These are phyloP conservation scores for Gambusia yucatana DNA, from an alignment of 2,797 vertebrate genomes.

Conservation along the genomic window DNA sequence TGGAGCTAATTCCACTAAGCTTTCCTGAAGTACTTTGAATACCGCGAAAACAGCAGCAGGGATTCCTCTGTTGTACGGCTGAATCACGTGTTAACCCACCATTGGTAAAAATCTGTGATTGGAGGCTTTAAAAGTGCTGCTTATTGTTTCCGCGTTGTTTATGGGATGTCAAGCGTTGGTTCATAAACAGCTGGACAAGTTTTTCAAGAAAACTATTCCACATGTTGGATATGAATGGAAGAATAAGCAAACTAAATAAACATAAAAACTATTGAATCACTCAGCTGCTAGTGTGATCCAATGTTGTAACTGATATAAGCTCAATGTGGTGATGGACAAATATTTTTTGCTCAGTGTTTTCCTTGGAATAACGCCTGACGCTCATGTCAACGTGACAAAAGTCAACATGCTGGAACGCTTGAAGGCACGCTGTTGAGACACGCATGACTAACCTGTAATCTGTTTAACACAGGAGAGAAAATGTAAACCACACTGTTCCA, in stretches of 20 bases:
- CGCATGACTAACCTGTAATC: not conserved
- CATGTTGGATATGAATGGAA: not conserved
- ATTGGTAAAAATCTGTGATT: not conserved
- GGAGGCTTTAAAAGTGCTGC: not conserved
- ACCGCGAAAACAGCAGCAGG: not conserved
- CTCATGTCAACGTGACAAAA: not conserved
- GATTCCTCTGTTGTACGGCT: not conserved
- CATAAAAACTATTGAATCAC: not conserved
- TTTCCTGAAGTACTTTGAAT: not conserved
- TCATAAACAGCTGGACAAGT: not conserved
- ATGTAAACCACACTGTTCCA: not conserved
- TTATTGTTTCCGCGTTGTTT: not conserved
- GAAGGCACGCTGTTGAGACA: not conserved
- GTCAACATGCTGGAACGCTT: not conserved
- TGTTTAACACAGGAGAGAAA: not conserved
- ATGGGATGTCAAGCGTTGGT: not conserved
- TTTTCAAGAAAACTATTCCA: not conserved
- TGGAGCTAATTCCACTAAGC: not conserved
- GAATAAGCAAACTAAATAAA: not conserved
- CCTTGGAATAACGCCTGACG: not conserved
- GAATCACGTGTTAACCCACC: not conserved
- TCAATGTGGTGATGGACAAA: not conserved
- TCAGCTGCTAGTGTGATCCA: not conserved
- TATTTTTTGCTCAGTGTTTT: not conserved
- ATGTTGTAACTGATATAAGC: not conserved